A percentile compares a stretch with the other conserved stretches of the same genome.
These are phyloP conservation scores for Endomychus coccineus DNA, from an alignment of 2,888 invertebrate genomes.

Conservation along the genomic window DNA sequence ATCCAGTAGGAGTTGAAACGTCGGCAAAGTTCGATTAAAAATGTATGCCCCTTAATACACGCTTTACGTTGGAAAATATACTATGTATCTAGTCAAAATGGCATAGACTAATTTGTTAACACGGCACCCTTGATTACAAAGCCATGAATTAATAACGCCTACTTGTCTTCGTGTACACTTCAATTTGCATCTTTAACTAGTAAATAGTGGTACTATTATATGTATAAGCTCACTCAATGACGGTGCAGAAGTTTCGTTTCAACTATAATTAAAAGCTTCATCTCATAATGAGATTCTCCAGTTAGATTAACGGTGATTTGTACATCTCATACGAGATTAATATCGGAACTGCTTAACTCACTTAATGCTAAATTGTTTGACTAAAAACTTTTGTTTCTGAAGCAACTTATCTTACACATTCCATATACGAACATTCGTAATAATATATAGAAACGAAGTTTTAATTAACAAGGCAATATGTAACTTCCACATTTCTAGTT, in stretches of 20 bases:
- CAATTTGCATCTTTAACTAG: slow-evolving; percentile 37
- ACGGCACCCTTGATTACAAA: slow-evolving; percentile 28
- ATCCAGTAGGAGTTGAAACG: no score
- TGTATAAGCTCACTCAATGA: slow-evolving; percentile 23
- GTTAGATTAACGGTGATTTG: not conserved
- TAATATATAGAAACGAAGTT: no score
- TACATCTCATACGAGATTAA: not conserved
- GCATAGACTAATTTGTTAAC: slow-evolving; percentile 26
- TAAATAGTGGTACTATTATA: slow-evolving; percentile 26
- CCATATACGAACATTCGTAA: no score
- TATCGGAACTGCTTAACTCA: no score
- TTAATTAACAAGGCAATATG: no score
- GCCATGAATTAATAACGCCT: slow-evolving; percentile 32
- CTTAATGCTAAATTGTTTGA: not conserved
- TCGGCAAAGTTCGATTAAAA: not conserved
- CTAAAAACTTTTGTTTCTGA: no score
- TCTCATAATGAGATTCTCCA: slow-evolving; percentile 20
- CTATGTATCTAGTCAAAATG: no score
- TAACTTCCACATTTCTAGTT: no score
- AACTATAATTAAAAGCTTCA: slow-evolving; percentile 23
- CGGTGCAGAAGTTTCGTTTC: slow-evolving; percentile 26
- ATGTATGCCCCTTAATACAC: no score
- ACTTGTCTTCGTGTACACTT: slow-evolving; percentile 32
- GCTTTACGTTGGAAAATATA: no score
- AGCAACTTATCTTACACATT: no score